These are phyloP conservation scores for Tetranychus cinnabarinus DNA, from an alignment of 1,140 invertebrate genomes.

Conservation along the genomic window DNA sequence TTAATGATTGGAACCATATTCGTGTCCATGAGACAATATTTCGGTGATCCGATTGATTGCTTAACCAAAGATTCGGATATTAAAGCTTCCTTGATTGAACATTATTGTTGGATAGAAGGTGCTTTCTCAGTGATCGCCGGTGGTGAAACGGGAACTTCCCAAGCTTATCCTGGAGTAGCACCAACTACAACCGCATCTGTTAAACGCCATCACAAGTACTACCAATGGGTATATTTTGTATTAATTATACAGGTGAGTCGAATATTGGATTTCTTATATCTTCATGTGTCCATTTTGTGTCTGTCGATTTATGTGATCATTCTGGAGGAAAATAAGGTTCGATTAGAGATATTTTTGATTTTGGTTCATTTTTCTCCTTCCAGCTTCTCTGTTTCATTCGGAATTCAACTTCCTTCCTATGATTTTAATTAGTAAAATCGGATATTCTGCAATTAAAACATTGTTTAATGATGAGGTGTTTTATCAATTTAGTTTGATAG, in stretches of 20 bases:
- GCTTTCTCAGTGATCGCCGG: not conserved
- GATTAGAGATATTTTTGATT: too few relatives aligned
- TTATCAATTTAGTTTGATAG: too few relatives aligned
- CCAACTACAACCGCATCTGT: constrained; percentile 17
- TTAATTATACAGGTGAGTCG: not conserved
- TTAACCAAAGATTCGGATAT: not conserved
- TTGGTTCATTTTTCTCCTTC: too few relatives aligned
- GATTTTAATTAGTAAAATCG: too few relatives aligned
- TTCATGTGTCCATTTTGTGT: too few relatives aligned
- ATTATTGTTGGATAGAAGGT: constrained; percentile 4
- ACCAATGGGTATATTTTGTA: constrained; percentile 13
- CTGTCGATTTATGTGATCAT: too few relatives aligned
- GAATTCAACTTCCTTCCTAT: too few relatives aligned
- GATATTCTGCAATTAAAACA: too few relatives aligned
- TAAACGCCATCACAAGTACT: constrained; percentile 23
- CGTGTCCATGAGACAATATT: constrained; percentile 27
- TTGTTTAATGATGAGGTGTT: too few relatives aligned
- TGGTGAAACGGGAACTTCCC: not conserved
- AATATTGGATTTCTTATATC: too few relatives aligned
- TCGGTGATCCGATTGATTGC: constrained; percentile 23
- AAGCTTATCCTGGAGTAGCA: not conserved
- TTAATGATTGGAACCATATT: constrained; percentile 27
- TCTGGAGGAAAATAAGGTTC: too few relatives aligned
- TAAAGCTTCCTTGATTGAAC: not conserved
- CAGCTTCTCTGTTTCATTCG: too few relatives aligned